Evolutionary conservation across 2,888 invertebrate genomes (phyloP), one percentile per base, ranked within the genome.

Genomic region (Seira musarum): DNA sequence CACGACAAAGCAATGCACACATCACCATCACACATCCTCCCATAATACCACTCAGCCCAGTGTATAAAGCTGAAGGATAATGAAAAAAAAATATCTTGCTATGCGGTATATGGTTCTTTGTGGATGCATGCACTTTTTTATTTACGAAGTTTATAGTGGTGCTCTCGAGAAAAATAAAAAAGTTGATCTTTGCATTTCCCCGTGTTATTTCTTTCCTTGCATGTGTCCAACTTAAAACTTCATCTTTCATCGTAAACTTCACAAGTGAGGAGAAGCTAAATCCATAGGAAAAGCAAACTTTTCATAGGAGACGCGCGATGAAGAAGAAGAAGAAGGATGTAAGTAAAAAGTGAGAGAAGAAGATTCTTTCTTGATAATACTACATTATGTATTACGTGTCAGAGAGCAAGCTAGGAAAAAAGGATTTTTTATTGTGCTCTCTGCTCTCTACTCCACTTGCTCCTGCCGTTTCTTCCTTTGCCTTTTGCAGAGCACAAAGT

Each of bases 131-230:
- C 53, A 53, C 17, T 53, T 53, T 53, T 13, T 53, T 53, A 30
- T 30, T 53, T 17, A 53, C 53, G 30, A 30, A 30, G 30, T 30
- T 30, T 5, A 8, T 30, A 30, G 30, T 30, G 8, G 30, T 61
- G 70, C 65, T 77, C 77, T 70, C 70, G 70, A 77, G 77, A 70
- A 60, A 53, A 57, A 77, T 63, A 77, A 75, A 65, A 76, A 64
- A 77, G 77, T 65, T 66, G 70, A 65, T 71, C 66, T 65, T 78
- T 78, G 78, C 71, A 65, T 78, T 46, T 77, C 17, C 49, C 19
- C 22, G 46, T 75, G 76, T 71, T 77, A 65, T 71, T 30, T 70
- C 70, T 77, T 70, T 64, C 67, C 65, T 66, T 61, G 64, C 46
- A 46, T 61, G 61, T 57, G 61, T 60, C 70, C 53, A 46, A 66